Base-by-base conservation (phyloP, 2,797 vertebrate genomes). In the Sardinella longiceps region DNA sequence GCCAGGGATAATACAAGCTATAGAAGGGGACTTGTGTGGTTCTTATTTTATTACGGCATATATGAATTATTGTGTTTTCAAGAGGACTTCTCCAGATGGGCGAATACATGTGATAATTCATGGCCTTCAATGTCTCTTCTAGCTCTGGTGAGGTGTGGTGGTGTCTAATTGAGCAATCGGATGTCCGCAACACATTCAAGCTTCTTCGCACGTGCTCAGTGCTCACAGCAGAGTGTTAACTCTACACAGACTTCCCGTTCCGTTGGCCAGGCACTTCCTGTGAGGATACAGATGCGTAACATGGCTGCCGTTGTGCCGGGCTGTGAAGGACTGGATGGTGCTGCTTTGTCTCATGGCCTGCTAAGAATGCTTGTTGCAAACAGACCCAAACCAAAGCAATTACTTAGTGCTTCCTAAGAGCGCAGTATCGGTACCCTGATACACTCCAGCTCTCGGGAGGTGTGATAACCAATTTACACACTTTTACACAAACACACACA, bases 321-420 rank as follows among this genome's bases (percentile, higher is more conserved):
- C 43, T 43, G 1, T 43, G 43, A 3, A 4, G 43, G 4, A 6
- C 39, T 46, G 46, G 1, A 9, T 1, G 18, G 66, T 83, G 88
- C 94, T 94, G 94, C 90, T 94, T 94, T 92, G 92, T 92, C 93
- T 94, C 93, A 94, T 91, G 6, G 33, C 37, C 7, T 37, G 14
- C 87, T 87, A 86, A 89, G 63, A 82, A 84, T 89, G 80, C 89
- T 86, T 14, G 92, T 91, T 92, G 93, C 93, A 95, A 95, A 93
- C 91, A 91, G 92, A 88, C 85, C 90, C 91, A 93, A 94, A 94
- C 91, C 91, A 89, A 92, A 89, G 87, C 92, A 95, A 94, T 95
- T 95, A 95, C 94, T 94, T 94, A 94, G 85, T 91, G 91, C 89
- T 91, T 94, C 93, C 91, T 91, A 92, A 93, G 90, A 88, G 87